Conservation (phyloP, 2,797 vertebrate genomes). For the Melanotaenia maccullochi region DNA sequence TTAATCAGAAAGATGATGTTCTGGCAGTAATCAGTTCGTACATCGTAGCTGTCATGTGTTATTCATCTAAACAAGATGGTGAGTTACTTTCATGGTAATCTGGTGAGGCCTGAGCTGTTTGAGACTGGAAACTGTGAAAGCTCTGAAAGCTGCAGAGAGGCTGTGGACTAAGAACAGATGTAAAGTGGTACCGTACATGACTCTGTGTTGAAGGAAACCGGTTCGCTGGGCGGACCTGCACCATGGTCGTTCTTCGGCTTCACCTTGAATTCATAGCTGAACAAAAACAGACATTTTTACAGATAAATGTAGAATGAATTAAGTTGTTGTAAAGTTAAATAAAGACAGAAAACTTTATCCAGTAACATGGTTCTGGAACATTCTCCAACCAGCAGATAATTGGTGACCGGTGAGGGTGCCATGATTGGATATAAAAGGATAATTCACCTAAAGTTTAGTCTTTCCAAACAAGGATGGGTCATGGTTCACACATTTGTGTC, state of each 20-base stretch:
- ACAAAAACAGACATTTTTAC: background rate
- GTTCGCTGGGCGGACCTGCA: constrained; percentile 87
- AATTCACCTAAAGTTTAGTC: too few species aligned
- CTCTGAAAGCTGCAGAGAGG: background rate
- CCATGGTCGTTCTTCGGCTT: constrained; percentile 92
- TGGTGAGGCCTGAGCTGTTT: background rate
- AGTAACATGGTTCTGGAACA: too few species aligned
- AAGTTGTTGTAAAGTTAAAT: too few species aligned
- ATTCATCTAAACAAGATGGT: background rate
- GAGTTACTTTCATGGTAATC: background rate
- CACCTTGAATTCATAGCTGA: constrained; percentile 93
- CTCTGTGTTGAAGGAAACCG: constrained; percentile 92
- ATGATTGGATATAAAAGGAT: too few species aligned
- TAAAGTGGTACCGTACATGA: constrained; percentile 83
- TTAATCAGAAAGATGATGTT: too few species aligned
- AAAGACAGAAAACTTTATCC: too few species aligned
- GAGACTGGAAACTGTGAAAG: background rate
- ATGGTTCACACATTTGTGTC: too few species aligned
- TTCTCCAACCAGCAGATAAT: too few species aligned
- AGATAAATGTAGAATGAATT: too few species aligned
- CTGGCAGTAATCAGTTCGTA: too few species aligned
- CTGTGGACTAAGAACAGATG: background rate
- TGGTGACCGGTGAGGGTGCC: too few species aligned
- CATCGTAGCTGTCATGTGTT: background rate
- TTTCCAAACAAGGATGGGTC: too few species aligned